Percentiles rank a stretch among this genome's conserved stretches.
Conservation (phyloP, 2,888 invertebrate species). For the Parthenolecanium corni region DNA sequence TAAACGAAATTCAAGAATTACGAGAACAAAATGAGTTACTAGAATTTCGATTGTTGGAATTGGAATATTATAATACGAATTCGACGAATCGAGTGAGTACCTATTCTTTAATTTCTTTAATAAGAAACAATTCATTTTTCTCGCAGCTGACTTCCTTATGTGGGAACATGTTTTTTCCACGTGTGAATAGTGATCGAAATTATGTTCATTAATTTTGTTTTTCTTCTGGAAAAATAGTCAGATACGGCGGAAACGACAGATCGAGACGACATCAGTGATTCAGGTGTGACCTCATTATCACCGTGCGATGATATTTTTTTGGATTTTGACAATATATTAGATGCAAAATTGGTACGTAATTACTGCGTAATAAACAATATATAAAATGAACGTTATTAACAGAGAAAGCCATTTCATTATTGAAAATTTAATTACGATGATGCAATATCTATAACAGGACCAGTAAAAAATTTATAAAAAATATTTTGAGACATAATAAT, state of each 20-base stretch:
- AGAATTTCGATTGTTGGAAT: conserved; percentile 64
- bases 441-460: too few relatives aligned
- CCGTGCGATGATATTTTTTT: conserved; percentile 35
- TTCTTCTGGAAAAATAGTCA: conserved; percentile 7
- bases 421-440: not conserved
- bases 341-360: conserved; percentile 33
- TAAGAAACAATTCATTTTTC: not conserved
- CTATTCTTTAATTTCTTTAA: not conserved
- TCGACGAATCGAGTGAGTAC: conserved; percentile 15
- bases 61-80: conserved; percentile 47
- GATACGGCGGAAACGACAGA: conserved; percentile 21
- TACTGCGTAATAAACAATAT: not conserved
- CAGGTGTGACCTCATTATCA: conserved; percentile 36
- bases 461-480: too few relatives aligned
- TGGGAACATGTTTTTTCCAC: not conserved
- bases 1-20: conserved; percentile 58
- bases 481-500: too few relatives aligned
- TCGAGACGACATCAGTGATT: conserved; percentile 35
- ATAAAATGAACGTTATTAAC: not conserved
- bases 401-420: not conserved
- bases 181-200: not conserved
- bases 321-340: conserved; percentile 34
- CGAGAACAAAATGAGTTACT: conserved; percentile 68
- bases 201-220: conserved; percentile 2
- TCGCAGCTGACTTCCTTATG: not conserved